Evolutionary conservation across 2,888 invertebrate species (phyloP), one percentile per base, ranked within the genome.

Genomic region (Xylota segnis): DNA sequence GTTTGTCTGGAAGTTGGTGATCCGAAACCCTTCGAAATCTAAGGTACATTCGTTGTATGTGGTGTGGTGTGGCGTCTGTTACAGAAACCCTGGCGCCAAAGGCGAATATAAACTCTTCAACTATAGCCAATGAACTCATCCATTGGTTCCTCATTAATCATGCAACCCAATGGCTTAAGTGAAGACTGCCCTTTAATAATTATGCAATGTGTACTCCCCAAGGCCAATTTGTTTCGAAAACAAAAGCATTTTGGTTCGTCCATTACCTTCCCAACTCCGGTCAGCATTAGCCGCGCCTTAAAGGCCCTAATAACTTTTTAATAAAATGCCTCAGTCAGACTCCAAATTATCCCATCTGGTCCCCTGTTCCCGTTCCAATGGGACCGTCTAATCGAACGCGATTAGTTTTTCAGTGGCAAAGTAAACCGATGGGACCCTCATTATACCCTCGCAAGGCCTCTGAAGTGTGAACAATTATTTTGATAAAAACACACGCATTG

Each of bases 381-480:
- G n/a, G n/a, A 23, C 34, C 16, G 34, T 65, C n/a, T 50, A 65
- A 50, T 65, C 34, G 34, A 66, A 52, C 32, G n/a, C 37, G 34
- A 66, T 52, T 52, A 34, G 50, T 37, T 47, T 50, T 37, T 29
- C 65, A 58, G 47, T 23, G 63, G 6, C 63, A 74, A 52, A 43
- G 54, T 34, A 12, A 3, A 34, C 27, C 75, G 34, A 16, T 34
- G 27, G 45, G 75, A 75, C 65, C 75, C 65, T 66, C 65, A 75
- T 58, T 47, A 58, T 45, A 66, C 56, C 66, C 66, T 18, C 47
- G 27, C 37, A 66, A 58, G 56, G 47, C 58, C 58, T 40, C 29
- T 66, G 75, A 76, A 76, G 75, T 76, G 75, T 76, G 75, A 76
- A 76, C 65, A 76, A 66, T 76, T 66, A 66, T 58, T 58, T 65